Evolutionary conservation across 2,888 invertebrate species (phyloP).

Genomic region (Ophion costatus): DNA sequence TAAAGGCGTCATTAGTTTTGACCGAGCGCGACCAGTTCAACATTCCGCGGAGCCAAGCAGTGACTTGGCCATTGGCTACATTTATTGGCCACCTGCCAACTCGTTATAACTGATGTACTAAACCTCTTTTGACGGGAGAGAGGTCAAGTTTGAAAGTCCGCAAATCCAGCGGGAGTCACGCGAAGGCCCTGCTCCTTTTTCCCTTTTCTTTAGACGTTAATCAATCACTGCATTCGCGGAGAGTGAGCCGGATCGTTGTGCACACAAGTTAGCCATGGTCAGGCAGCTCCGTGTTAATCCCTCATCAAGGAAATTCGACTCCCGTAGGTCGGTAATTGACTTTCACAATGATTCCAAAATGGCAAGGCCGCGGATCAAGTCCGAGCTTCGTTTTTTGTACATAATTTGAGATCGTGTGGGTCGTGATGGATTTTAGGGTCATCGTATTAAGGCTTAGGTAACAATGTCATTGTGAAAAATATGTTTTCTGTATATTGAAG

Average conservation of each 20-base stretch:
- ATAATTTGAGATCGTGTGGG: neutral
- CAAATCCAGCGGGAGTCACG: neutral
- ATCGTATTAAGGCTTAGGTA: neutral
- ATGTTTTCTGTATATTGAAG: neutral
- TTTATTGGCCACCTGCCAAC: slow-evolving; percentile 3
- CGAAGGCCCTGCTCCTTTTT: neutral
- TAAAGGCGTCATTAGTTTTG: slow-evolving; percentile 8
- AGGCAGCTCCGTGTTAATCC: neutral
- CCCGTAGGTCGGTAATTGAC: neutral
- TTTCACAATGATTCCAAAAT: neutral
- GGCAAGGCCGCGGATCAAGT: neutral
- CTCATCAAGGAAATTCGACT: neutral
- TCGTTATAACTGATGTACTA: neutral
- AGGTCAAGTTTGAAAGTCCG: neutral
- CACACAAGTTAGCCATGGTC: neutral
- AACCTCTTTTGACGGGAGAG: neutral
- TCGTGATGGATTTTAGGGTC: neutral
- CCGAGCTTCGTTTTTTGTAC: neutral
- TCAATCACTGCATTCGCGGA: neutral
- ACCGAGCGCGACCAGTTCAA: neutral
- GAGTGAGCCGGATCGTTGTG: neutral
- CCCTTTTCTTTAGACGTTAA: neutral
- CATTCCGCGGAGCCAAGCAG: neutral
- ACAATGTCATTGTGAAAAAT: neutral
- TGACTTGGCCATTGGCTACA: neutral